Evolutionary conservation across 2,113 vertebrate species (phyloP), one percentile per base, ranked within the genome.

Genomic region (Takifugu flavidus): DNA sequence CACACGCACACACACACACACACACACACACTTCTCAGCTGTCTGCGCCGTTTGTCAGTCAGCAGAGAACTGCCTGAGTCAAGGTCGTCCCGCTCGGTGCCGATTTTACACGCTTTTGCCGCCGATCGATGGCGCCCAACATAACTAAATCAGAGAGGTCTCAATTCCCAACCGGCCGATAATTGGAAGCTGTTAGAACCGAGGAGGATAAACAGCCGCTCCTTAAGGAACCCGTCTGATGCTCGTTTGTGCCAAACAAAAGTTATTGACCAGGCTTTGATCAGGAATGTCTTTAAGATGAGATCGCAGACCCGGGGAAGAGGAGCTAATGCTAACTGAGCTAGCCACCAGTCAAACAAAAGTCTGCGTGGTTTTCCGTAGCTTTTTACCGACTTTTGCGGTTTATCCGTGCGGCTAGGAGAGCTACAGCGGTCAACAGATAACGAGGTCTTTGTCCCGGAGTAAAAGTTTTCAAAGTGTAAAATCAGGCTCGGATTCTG

Each of bases 101-200:
- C 57, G 56, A 59, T 76, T 79, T 67, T 52, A 62, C 56, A 70
- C 68, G 10, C 26, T 63, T 71, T 74, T 66, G 53, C 61, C 43
- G 61, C 49, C 49, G 50, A 82, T 85, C 84, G 59, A 82, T 80
- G 70, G 58, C 2, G 26, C 39, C 53, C 51, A 62, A 70, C 75
- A 55, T 57, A 56, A 50, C 53, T 42, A 43, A 65, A 72, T 74
- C 15, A 63, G 54, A 50, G 55, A 49, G 34, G 70, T 59, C 31
- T 78, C 67, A 54, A 46, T 63, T 60, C 56, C 56, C 31, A 34
- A 60, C 43, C 27, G 25, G 28, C 60, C 55, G 56, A 52, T 79
- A 72, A 82, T 73, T 70, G 60, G 54, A 75, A 20, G 71, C 66
- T 47, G 63, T 75, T 77, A 77, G 46, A 53, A 61, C 25, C 29